phyloP scores from a whole-genome alignment of 1,140 invertebrate genomes.

The Drosophila biarmipes region DNA sequence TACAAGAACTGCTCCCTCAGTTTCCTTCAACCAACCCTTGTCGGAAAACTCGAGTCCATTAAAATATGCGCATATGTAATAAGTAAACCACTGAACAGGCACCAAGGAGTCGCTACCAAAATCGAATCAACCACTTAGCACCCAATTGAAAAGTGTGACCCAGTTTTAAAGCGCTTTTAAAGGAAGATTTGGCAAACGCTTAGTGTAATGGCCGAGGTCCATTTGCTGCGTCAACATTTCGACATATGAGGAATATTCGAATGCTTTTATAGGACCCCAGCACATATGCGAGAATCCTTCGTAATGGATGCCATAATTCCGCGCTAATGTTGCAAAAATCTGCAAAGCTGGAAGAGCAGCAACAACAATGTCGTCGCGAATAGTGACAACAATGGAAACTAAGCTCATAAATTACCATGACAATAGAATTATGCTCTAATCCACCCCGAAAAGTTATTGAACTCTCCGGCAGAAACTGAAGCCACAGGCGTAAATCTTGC shows the following conservation, averaged over 20 bases:
- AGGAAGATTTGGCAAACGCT: conserved; percentile 32
- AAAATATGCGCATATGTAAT: conserved; percentile 63
- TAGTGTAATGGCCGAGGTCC: conserved; percentile 54
- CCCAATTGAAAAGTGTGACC: conserved; percentile 60
- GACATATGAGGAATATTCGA: conserved; percentile 20
- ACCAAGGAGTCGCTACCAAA: conserved; percentile 12
- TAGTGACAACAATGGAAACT: conserved; percentile 53
- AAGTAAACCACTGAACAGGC: conserved; percentile 24
- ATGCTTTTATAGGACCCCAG: conserved; percentile 16
- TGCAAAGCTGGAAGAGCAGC: conserved; percentile 33
- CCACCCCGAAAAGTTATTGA: conserved; percentile 61
- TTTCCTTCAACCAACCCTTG: conserved; percentile 4
- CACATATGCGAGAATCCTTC: conserved; percentile 52
- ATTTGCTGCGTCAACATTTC: conserved; percentile 35
- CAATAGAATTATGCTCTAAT: conserved; percentile 60
- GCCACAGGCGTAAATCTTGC: conserved; percentile 49
- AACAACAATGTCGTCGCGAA: conserved; percentile 1
- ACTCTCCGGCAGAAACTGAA: conserved; percentile 30
- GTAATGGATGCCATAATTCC: conserved; percentile 50
- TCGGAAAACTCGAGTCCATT: conserved; percentile 7
- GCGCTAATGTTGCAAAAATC: conserved; percentile 59
- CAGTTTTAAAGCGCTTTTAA: conserved; percentile 49
- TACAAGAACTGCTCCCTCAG: neutral
- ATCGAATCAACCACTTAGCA: conserved; percentile 52
- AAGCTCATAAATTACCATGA: conserved; percentile 64